A percentile compares a stretch with the other conserved stretches of the same genome.
Evolutionary conservation across 1,140 invertebrate species (phyloP).

Genomic region (Nebria ingens): DNA sequence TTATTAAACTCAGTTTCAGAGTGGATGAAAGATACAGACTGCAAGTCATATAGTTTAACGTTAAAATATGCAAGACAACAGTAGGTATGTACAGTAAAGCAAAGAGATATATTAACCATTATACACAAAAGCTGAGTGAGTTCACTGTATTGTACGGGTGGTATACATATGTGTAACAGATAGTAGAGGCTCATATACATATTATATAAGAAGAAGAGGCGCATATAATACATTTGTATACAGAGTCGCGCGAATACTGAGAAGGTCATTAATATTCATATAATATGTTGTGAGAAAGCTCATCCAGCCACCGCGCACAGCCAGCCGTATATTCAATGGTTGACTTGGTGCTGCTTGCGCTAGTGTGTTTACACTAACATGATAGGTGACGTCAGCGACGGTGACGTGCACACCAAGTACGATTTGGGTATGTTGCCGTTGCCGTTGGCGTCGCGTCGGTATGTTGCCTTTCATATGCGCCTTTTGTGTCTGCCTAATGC

Average conservation of each 20-base stretch:
- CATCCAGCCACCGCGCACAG: too few species aligned
- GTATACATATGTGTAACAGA: too few species aligned
- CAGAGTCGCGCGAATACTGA: neutral
- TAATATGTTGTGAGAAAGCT: too few species aligned
- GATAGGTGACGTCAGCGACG: conserved; percentile 1
- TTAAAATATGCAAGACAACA: neutral
- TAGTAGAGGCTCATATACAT: neutral
- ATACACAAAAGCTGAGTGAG: too few species aligned
- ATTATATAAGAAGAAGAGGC: neutral
- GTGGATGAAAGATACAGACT: too few species aligned
- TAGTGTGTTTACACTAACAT: neutral
- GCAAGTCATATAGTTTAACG: neutral
- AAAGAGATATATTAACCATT: neutral
- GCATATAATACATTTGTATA: neutral
- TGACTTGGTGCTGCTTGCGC: neutral
- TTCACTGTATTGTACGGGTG: too few species aligned
- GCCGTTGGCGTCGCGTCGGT: too few species aligned
- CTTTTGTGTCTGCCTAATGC: conserved; percentile 2
- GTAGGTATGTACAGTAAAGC: neutral
- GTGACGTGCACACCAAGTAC: neutral
- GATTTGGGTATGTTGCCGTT: conserved; percentile 2
- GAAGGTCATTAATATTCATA: conserved; percentile 2
- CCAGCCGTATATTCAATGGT: neutral
- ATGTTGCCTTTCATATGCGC: conserved; percentile 4
- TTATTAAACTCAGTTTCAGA: too few species aligned